A percentile compares a stretch with the other conserved stretches of the same genome.
Conservation (phyloP, 2,888 invertebrate genomes). For the Stictocephala bisonia region DNA sequence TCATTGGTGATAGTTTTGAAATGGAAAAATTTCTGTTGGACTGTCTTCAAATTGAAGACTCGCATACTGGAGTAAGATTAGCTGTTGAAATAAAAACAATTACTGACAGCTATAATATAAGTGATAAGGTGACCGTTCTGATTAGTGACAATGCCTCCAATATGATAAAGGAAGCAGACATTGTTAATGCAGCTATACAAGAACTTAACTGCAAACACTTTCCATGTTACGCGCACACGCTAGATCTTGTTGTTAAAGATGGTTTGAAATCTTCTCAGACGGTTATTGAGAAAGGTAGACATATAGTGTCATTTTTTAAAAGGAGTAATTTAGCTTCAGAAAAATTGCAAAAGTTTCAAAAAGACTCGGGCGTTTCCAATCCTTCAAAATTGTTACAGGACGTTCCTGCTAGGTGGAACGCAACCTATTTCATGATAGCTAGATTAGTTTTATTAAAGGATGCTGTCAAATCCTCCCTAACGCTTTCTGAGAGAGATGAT, state of each 20-base stretch:
- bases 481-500: constrained; percentile 7
- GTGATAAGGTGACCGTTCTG: background rate
- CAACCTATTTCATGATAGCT: constrained; percentile 5
- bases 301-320: constrained; percentile 14
- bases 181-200: background rate
- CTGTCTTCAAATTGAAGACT: constrained; percentile 10
- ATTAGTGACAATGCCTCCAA: constrained; percentile 35
- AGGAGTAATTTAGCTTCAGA: constrained; percentile 22
- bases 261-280: constrained; percentile 3
- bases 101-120: constrained; percentile 1
- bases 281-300: constrained; percentile 11
- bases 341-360: constrained; percentile 19
- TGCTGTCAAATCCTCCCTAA: background rate
- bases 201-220: constrained; percentile 21
- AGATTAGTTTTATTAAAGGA: constrained; percentile 9
- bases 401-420: constrained; percentile 6
- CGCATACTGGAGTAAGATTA: background rate
- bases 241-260: constrained; percentile 8
- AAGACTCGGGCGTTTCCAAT: constrained; percentile 6
- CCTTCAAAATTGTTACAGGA: constrained; percentile 6
- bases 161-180: constrained; percentile 3
- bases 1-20: background rate
- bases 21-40: background rate
- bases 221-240: constrained; percentile 3
- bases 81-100: background rate